Evolutionary conservation across 1,140 invertebrate genomes (phyloP), one percentile per base, ranked within the genome.

Genomic region (Chrysopa pallens): DNA sequence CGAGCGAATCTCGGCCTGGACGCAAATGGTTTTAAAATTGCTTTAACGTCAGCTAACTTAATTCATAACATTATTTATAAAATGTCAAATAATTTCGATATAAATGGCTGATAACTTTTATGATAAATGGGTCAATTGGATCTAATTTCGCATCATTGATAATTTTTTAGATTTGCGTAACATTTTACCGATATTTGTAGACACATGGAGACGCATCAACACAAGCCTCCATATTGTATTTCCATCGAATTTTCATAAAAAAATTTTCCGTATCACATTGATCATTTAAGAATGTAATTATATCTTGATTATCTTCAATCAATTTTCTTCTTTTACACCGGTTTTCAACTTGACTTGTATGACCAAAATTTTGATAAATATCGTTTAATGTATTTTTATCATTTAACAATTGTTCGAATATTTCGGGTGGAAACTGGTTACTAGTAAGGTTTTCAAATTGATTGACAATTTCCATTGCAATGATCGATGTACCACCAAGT

Each of bases 191-290:
- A 36, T 56, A 59, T 48, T 61, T 40, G 49, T 70, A 68, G 45
- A 76, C 43, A 42, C 70, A 62, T 12, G 78, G 75, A 15, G 74
- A 73, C 38, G 74, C 72, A 68, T 84, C 80, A 14, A 84, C 68
- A 66, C 80, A 84, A 56, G 81, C 82, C 40, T 69, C 61, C 39
- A 80, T 68, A 57, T 82, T 56, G 56, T 65, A 70, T 33, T 59
- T 64, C 70, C 73, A 78, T 5, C 57, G 42, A 35, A 58, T 54
- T 52, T 46, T 59, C n/a, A 46, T 55, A 29, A 17, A 41, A 12
- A 42, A 57, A 45, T 33, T 40, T 37, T 31, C 36, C n/a, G n/a
- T 36, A 9, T 11, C n/a, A 9, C 4, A 9, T 13, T 17, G 38
- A 9, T 8, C 6, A 33, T 36, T 28, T 42, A 13, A 13, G 42